Percentiles rank a stretch among this genome's conserved stretches.
These are phyloP conservation scores for Catostomus latipinnis DNA, from an alignment of 2,797 vertebrate genomes.

Conservation along the genomic window DNA sequence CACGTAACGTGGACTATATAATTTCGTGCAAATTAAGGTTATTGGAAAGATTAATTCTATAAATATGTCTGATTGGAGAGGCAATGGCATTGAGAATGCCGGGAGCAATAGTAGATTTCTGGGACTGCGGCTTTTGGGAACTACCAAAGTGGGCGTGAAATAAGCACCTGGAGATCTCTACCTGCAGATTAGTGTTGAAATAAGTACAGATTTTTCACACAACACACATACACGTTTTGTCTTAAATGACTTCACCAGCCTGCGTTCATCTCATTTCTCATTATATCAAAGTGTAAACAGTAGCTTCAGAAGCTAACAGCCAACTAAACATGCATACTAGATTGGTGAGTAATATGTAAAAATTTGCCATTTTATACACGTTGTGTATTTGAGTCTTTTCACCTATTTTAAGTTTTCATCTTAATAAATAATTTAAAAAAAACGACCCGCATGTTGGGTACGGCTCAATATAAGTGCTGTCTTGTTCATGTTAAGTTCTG, in stretches of 20 bases:
- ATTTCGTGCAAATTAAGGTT: conserved; percentile 99
- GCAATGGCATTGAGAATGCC: conserved; percentile 86
- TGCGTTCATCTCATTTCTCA: conserved; percentile 68
- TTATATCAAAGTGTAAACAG: conserved; percentile 82
- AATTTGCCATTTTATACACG: conserved; percentile 82
- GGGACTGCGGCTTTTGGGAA: conserved; percentile 81
- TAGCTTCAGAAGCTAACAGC: conserved; percentile 88
- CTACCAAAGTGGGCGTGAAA: conserved; percentile 67
- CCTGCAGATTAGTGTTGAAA: conserved; percentile 74
- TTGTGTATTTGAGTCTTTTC: conserved; percentile 79
- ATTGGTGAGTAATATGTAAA: conserved; percentile 82
- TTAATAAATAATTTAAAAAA: conserved; percentile 76
- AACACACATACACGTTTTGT: conserved; percentile 75
- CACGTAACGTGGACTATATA: conserved; percentile 99
- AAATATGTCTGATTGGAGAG: conserved; percentile 87
- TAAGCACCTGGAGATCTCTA: conserved; percentile 86
- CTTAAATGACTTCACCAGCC: conserved; percentile 70
- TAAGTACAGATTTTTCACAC: conserved; percentile 84
- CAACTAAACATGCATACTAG: conserved; percentile 86
- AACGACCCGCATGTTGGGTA: conserved; percentile 82
- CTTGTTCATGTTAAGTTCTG: conserved; percentile 73
- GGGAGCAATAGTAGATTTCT: conserved; percentile 85
- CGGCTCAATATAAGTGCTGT: conserved; percentile 96
- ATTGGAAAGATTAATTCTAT: conserved; percentile 88
- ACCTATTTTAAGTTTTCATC: conserved; percentile 62